A percentile compares a stretch with the other conserved stretches of the same genome.
These are phyloP conservation scores for Dufourea novaeangliae DNA, from an alignment of 1,140 invertebrate species.

Conservation along the genomic window DNA sequence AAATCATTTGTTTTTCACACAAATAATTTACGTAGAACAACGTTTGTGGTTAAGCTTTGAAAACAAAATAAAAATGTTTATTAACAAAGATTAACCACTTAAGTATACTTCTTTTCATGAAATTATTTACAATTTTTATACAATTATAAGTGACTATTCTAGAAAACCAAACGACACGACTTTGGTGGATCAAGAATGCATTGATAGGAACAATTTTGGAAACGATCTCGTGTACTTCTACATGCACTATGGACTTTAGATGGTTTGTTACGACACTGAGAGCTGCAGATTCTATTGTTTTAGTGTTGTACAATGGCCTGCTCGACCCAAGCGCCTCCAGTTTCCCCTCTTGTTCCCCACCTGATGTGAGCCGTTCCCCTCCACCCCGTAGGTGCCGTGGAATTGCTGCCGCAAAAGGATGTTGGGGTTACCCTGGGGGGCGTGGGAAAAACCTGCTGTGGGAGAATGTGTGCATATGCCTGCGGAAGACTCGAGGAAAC, in stretches of 20 bases:
- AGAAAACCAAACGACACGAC: neutral
- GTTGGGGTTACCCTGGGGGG: slow-evolving; percentile 88
- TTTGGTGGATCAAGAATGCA: neutral
- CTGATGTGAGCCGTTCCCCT: slow-evolving; percentile 53
- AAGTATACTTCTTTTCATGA: too few relatives aligned
- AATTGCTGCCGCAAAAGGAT: slow-evolving; percentile 84
- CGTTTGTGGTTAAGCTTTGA: neutral
- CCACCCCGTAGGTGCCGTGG: slow-evolving; percentile 67
- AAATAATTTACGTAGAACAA: neutral
- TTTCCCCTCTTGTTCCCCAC: slow-evolving; percentile 66
- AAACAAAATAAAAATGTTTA: too few relatives aligned
- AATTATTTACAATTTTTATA: neutral
- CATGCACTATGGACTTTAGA: neutral
- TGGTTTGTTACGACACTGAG: slow-evolving; percentile 60
- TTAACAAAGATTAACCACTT: neutral
- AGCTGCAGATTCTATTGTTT: slow-evolving; percentile 78
- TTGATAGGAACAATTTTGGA: neutral
- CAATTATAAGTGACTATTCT: neutral
- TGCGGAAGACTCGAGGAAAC: neutral
- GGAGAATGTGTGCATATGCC: slow-evolving; percentile 76
- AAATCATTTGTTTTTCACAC: neutral
- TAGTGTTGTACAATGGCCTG: slow-evolving; percentile 75
- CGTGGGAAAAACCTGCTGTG: slow-evolving; percentile 90
- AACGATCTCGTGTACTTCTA: neutral
- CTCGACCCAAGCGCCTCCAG: slow-evolving; percentile 74